These are phyloP conservation scores for Sminthurinus aureus DNA, from an alignment of 2,888 invertebrate species.

Conservation along the genomic window DNA sequence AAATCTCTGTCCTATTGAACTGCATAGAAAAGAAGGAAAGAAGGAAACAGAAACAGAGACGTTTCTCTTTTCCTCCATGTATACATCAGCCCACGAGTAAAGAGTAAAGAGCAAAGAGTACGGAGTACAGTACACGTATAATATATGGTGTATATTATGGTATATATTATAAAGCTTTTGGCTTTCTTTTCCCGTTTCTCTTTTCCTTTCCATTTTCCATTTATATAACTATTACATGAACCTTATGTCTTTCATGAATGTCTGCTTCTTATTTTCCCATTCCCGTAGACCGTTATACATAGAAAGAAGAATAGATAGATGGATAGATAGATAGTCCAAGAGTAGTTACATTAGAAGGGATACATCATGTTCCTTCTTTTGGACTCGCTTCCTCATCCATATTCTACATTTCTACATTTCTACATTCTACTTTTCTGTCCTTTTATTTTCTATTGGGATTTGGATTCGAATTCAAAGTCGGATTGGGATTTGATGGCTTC, in stretches of 20 bases:
- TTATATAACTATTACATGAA: neutral
- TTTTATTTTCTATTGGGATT: neutral
- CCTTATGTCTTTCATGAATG: neutral
- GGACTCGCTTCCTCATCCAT: neutral
- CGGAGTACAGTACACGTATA: no score
- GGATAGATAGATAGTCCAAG: neutral
- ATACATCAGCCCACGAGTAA: no score
- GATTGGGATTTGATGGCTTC: neutral
- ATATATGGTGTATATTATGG: no score
- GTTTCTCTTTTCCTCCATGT: neutral
- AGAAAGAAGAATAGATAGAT: no score
- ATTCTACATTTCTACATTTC: neutral
- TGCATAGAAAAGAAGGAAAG: constrained; percentile 23
- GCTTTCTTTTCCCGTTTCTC: no score
- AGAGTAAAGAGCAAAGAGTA: no score
- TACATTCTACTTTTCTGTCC: neutral
- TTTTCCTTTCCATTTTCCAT: neutral
- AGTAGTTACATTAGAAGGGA: constrained; percentile 17
- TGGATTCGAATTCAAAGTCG: neutral
- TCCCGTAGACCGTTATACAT: no score
- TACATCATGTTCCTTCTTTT: constrained; percentile 5
- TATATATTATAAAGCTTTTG: no score
- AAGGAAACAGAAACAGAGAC: constrained; percentile 7
- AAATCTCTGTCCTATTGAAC: constrained; percentile 36
- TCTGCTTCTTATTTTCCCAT: neutral